Conservation (phyloP, 1,140 invertebrate species). For the Gerris buenoi region DNA sequence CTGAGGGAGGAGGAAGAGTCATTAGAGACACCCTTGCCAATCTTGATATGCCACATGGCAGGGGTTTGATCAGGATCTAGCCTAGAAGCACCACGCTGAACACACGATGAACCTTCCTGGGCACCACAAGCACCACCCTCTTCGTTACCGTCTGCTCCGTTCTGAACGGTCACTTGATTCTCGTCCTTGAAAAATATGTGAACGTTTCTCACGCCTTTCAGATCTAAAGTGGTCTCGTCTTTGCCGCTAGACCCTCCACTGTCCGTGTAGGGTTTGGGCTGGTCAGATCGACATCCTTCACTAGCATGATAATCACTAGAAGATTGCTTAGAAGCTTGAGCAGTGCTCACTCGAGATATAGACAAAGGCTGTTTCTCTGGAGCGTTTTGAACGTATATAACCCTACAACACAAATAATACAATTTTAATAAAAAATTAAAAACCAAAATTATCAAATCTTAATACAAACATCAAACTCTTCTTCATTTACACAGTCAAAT, state of each 20-base stretch:
- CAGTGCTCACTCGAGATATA: background rate
- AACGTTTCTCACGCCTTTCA: conserved; percentile 25
- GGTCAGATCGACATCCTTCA: background rate
- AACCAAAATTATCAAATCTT: background rate
- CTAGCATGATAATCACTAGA: background rate
- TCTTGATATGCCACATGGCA: conserved; percentile 23
- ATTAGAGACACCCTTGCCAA: conserved; percentile 16
- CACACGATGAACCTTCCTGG: background rate
- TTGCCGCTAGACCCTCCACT: conserved; percentile 1
- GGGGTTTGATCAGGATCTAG: conserved; percentile 5
- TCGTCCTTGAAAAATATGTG: conserved; percentile 27
- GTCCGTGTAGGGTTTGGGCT: background rate
- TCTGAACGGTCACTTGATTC: conserved; percentile 23
- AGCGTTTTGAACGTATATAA: conserved; percentile 80
- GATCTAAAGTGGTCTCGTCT: conserved; percentile 24
- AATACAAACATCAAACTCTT: background rate
- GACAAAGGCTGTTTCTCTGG: conserved; percentile 44
- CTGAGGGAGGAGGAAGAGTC: background rate
- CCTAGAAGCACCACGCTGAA: background rate
- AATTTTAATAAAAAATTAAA: background rate
- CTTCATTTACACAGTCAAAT: too few species aligned
- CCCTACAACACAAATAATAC: conserved; percentile 39
- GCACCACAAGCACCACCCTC: background rate
- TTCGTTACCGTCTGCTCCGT: conserved; percentile 3
- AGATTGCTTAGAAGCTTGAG: background rate